Evolutionary conservation across 2,113 vertebrate genomes (phyloP).

Genomic region (Catharus minimus): DNA sequence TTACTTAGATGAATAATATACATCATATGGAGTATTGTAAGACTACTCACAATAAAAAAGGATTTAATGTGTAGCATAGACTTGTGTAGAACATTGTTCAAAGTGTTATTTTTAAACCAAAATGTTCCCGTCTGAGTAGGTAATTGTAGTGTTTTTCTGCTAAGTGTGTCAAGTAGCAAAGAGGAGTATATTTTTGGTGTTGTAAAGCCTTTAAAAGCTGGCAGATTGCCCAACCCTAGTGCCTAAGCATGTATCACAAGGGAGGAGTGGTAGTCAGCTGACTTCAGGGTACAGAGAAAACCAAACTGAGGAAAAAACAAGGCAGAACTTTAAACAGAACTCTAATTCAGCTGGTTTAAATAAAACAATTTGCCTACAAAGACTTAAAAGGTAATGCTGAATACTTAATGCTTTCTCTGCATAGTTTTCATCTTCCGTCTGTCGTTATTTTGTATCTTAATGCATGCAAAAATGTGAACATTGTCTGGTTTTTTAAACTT

Average conservation of each 20-base stretch:
- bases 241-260: slow-evolving; percentile 39
- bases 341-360: slow-evolving; percentile 26
- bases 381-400: slow-evolving; percentile 13
- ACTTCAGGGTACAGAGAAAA: slow-evolving; percentile 26
- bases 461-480: slow-evolving; percentile 30
- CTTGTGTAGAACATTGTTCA: not conserved
- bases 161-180: slow-evolving; percentile 49
- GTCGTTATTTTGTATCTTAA: slow-evolving; percentile 22
- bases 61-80: not conserved
- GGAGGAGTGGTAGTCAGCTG: slow-evolving; percentile 42
- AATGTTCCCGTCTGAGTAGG: not conserved
- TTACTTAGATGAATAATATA: not conserved
- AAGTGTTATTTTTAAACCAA: slow-evolving; percentile 35
- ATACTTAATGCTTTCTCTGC: slow-evolving; percentile 13
- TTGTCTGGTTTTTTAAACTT: slow-evolving; percentile 22
- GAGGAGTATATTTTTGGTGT: slow-evolving; percentile 28
- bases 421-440: slow-evolving; percentile 31
- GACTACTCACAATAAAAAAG: not conserved
- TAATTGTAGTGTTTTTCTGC: slow-evolving; percentile 22
- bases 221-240: not conserved
- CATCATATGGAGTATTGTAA: not conserved
- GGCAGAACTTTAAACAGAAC: slow-evolving; percentile 15
- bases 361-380: slow-evolving; percentile 24
- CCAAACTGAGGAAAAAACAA: slow-evolving; percentile 36
- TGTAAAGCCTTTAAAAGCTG: slow-evolving; percentile 46